Conservation (phyloP, 1,140 invertebrate genomes). For the Tribolium madens region DNA sequence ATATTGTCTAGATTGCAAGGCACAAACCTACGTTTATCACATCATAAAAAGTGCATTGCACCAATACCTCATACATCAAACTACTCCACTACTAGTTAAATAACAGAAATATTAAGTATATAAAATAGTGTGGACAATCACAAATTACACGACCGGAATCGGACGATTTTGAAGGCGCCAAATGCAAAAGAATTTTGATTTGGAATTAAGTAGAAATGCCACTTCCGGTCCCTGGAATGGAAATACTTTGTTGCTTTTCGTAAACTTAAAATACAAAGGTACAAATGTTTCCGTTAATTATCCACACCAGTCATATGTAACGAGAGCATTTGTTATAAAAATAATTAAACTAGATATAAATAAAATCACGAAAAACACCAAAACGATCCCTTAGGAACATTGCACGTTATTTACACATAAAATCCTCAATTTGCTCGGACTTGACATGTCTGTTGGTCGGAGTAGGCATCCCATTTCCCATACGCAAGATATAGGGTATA, state of each 20-base stretch:
- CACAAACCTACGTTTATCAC: slow-evolving; percentile 82
- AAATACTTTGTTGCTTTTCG: not conserved
- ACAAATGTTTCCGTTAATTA: not conserved
- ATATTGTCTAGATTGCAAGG: slow-evolving; percentile 44
- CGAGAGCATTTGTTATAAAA: slow-evolving; percentile 20
- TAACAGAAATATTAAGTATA: slow-evolving; percentile 38
- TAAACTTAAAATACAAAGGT: slow-evolving; percentile 12
- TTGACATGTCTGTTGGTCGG: slow-evolving; percentile 58
- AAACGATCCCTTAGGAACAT: slow-evolving; percentile 41
- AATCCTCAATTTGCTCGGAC: slow-evolving; percentile 60
- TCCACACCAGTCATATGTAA: slow-evolving; percentile 32
- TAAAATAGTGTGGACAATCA: slow-evolving; percentile 21
- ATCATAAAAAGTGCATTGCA: slow-evolving; percentile 89
- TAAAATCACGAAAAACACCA: slow-evolving; percentile 39
- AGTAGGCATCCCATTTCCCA: slow-evolving; percentile 68
- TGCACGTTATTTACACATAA: slow-evolving; percentile 59
- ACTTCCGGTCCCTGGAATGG: not conserved
- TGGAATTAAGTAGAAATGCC: too few species aligned
- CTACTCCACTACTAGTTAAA: slow-evolving; percentile 68
- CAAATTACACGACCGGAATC: not conserved
- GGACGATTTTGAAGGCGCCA: not conserved
- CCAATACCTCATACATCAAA: slow-evolving; percentile 70
- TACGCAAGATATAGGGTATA: slow-evolving; percentile 91
- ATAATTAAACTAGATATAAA: not conserved
- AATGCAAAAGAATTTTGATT: not conserved